Evolutionary conservation across 2,888 invertebrate genomes (phyloP), one percentile per base, ranked within the genome.

Genomic region (Coelopa pilipes): DNA sequence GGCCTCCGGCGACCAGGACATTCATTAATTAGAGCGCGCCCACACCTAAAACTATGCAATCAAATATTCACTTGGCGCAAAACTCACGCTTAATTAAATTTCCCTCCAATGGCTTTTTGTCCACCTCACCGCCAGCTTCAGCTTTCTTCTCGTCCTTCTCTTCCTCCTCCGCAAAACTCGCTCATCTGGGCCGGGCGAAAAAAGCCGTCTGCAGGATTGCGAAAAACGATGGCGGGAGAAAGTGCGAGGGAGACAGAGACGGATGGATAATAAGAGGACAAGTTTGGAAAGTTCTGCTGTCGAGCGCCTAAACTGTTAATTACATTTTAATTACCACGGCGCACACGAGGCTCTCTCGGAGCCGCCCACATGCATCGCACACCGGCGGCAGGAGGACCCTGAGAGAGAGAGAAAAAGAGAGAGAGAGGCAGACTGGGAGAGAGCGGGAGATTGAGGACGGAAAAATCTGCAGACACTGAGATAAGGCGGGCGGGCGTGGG

Each of bases 321-420:
- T 70, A 70, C 70, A 70, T 24, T 70, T 70, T 70, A 70, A 70
- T 62, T 70, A 60, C 70, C 60, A 60, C 47, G 60, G 69, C 45
- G 59, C 34, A 47, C 13, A 71, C 55, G 50, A 34, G 4, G 34
- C 2, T 34, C 46, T 63, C 62, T 53, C 24, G 50, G 49, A 67
- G 9, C 53, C 63, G 45, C 34, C 34, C 13, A 45, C 45, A 45
- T 19, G 45, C 17, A 47, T 7, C 10, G 49, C 55, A 73, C 62
- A 62, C 68, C 71, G 34, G 7, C 4, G 7, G 34, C 7, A 34
- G 34, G 34, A 34, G 7, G 34, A 34, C 7, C 2, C 34, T 4
- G 34, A 7, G 34, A 34, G 34, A 34, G 34, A 34, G 34, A 34
- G 34, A 34, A 7, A 34, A 7, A 34, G 34, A 34, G 34, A 34